phyloP scores from a whole-genome alignment of 2,113 vertebrate species.

The Hassar affinis region DNA sequence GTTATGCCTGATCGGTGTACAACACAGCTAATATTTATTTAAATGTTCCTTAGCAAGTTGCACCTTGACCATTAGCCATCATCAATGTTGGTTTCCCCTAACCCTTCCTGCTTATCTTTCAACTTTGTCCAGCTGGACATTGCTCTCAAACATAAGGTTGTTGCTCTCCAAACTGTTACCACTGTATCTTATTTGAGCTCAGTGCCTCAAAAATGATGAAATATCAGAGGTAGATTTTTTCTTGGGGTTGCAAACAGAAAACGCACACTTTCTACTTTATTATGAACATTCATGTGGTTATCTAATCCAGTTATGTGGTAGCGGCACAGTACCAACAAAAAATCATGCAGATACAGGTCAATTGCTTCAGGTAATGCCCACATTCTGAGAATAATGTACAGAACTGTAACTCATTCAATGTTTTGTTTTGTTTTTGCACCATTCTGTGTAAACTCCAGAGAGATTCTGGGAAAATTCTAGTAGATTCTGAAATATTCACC shows the following conservation, averaged over 20 bases:
- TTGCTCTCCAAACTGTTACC: not conserved
- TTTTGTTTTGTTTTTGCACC: not conserved
- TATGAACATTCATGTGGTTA: not conserved
- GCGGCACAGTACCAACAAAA: not conserved
- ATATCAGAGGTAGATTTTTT: not conserved
- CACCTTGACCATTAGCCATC: too few species aligned
- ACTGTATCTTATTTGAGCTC: not conserved
- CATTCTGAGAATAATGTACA: too few species aligned
- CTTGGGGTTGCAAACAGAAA: not conserved
- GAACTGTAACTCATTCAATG: not conserved
- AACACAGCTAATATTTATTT: too few species aligned
- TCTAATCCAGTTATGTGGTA: not conserved
- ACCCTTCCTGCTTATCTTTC: constrained; percentile 6
- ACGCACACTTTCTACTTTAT: not conserved
- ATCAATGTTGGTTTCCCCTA: too few species aligned
- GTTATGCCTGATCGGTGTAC: too few species aligned
- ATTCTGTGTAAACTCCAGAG: not conserved
- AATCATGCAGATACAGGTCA: not conserved
- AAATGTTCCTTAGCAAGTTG: too few species aligned
- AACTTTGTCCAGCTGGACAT: not conserved
- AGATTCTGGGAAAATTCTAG: not conserved
- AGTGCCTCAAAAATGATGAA: constrained; percentile 6
- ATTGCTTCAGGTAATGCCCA: not conserved
- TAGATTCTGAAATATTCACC: not conserved
- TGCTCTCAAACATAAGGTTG: constrained; percentile 6